phyloP scores from a whole-genome alignment of 2,113 vertebrate genomes.

The Amblyornis subalaris region DNA sequence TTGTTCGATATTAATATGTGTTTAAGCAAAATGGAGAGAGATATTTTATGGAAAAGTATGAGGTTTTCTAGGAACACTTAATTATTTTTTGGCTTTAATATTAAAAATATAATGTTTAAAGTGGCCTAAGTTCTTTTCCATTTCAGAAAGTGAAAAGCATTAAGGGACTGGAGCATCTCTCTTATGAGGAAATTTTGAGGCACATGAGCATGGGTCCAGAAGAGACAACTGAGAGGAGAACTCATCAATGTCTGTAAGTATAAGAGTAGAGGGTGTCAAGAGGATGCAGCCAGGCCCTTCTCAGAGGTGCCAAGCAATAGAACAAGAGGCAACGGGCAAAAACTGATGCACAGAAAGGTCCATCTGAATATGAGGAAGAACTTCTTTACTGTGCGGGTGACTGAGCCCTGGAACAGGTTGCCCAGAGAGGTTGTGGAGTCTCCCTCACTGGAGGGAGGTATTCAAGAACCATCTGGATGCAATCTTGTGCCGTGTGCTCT shows the following conservation, averaged over 20 bases:
- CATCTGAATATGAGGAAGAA: neutral
- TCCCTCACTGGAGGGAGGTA: neutral
- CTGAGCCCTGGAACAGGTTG: neutral
- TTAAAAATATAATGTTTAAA: neutral
- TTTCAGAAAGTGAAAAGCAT: neutral
- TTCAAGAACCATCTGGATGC: neutral
- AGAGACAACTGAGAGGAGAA: neutral
- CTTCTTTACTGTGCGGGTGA: neutral
- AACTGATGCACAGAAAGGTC: neutral
- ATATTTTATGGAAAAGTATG: neutral
- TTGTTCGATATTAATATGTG: neutral
- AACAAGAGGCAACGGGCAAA: neutral
- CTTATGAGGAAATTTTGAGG: neutral
- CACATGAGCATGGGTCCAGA: neutral
- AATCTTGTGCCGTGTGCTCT: neutral
- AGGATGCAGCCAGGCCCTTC: neutral
- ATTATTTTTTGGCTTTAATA: neutral
- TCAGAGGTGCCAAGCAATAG: rapidly evolving
- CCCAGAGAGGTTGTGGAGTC: neutral
- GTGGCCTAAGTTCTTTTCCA: neutral
- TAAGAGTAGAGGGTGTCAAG: neutral
- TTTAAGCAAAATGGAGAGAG: neutral
- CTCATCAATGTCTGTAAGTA: neutral
- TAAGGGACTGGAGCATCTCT: neutral
- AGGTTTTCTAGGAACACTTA: neutral